A percentile compares a stretch with the other conserved stretches of the same genome.
These are phyloP conservation scores for Lumbricus terrestris DNA, from an alignment of 2,888 invertebrate species.

Conservation along the genomic window DNA sequence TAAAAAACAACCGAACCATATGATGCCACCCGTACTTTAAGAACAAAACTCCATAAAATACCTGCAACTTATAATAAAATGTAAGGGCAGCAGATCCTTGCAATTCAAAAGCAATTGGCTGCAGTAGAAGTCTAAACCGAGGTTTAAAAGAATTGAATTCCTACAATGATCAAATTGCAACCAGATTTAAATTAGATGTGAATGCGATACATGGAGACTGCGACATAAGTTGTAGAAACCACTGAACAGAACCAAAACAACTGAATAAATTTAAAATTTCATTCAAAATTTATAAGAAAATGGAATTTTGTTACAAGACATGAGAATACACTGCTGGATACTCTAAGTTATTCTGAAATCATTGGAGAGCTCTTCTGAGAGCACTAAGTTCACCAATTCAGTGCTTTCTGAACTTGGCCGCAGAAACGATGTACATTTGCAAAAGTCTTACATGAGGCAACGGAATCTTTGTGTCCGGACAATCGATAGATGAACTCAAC, in stretches of 20 bases:
- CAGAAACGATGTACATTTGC: background rate
- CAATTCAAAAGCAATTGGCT: background rate
- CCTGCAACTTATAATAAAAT: too few species aligned
- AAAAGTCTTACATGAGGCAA: background rate
- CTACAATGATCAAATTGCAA: too few species aligned
- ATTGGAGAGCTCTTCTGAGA: background rate
- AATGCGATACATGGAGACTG: too few species aligned
- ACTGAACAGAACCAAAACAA: too few species aligned
- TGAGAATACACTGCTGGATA: background rate
- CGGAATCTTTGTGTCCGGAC: background rate
- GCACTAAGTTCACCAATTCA: background rate
- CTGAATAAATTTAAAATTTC: too few species aligned
- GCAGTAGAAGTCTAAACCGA: background rate
- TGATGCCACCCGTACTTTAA: background rate
- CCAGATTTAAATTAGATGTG: too few species aligned
- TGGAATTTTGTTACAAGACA: background rate
- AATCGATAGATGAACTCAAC: conserved; percentile 69
- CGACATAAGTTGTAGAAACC: too few species aligned
- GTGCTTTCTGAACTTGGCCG: background rate
- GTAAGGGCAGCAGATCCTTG: background rate
- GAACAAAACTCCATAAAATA: background rate
- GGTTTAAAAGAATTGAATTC: background rate
- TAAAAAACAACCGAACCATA: background rate
- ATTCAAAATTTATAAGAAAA: background rate
- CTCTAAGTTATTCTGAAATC: background rate